Conservation (phyloP, 1,140 invertebrate species). For the Caenorhabditis briggsae region DNA sequence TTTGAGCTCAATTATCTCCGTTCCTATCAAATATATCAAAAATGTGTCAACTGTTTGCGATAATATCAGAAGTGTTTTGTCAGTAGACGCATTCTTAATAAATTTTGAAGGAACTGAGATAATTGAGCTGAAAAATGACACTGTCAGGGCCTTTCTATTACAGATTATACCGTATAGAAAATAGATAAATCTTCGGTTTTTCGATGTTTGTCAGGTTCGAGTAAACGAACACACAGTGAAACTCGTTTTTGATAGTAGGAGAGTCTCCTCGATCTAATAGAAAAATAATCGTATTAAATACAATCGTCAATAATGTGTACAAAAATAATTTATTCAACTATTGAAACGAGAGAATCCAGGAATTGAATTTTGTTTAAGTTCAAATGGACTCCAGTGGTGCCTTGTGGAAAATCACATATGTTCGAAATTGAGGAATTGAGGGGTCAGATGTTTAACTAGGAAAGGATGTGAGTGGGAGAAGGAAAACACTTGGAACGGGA, state of each 20-base stretch:
- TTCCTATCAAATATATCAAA: too few species aligned
- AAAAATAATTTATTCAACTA: background rate
- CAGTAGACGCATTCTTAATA: too few species aligned
- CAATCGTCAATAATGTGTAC: background rate
- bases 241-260: background rate
- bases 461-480: background rate
- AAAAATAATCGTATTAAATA: slow-evolving; percentile 31
- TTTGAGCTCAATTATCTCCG: too few species aligned
- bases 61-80: too few species aligned
- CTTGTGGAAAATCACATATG: background rate
- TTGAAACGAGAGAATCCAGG: background rate
- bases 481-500: background rate
- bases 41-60: too few species aligned
- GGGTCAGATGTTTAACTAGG: slow-evolving; percentile 11
- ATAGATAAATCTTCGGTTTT: too few species aligned
- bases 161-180: too few species aligned
- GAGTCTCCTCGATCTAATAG: background rate
- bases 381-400: background rate
- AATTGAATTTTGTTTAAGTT: too few species aligned
- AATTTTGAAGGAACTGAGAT: too few species aligned
- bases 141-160: too few species aligned
- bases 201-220: background rate
- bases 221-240: background rate
- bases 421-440: background rate
- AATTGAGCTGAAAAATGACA: too few species aligned